phyloP scores from a whole-genome alignment of 2,797 vertebrate genomes.

The Serranus cabrilla region DNA sequence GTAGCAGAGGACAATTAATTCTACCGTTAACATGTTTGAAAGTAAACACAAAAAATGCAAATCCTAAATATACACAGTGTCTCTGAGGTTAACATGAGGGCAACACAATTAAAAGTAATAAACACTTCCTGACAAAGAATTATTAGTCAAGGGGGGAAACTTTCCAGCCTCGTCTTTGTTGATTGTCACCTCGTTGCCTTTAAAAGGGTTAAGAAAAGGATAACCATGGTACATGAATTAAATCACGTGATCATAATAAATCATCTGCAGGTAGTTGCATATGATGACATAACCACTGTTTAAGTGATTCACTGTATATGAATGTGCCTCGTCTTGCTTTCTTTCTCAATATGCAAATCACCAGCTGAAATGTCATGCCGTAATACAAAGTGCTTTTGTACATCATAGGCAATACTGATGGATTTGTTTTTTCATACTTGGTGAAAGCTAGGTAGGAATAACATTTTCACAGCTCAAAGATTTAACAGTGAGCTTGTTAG shows the following conservation, averaged over 20 bases:
- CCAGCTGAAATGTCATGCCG: slow-evolving; percentile 12
- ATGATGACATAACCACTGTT: not conserved
- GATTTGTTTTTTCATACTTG: not conserved
- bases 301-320: not conserved
- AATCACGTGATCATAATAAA: not conserved
- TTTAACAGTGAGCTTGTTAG: not conserved
- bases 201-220: not conserved
- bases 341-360: slow-evolving; percentile 1
- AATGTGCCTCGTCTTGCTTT: slow-evolving; percentile 19
- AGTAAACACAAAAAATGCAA: no score
- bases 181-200: not conserved
- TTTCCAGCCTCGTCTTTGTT: not conserved
- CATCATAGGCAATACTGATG: not conserved
- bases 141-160: not conserved
- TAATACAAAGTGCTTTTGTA: not conserved
- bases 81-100: no score
- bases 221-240: not conserved
- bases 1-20: no score
- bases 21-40: no score
- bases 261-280: not conserved
- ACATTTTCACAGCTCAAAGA: slow-evolving; percentile 10
- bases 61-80: no score
- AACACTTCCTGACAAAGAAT: not conserved
- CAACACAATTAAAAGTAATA: not conserved
- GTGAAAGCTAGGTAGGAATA: slow-evolving; percentile 3